These are phyloP conservation scores for Noturus placidus DNA, from an alignment of 2,113 vertebrate species.

Conservation along the genomic window DNA sequence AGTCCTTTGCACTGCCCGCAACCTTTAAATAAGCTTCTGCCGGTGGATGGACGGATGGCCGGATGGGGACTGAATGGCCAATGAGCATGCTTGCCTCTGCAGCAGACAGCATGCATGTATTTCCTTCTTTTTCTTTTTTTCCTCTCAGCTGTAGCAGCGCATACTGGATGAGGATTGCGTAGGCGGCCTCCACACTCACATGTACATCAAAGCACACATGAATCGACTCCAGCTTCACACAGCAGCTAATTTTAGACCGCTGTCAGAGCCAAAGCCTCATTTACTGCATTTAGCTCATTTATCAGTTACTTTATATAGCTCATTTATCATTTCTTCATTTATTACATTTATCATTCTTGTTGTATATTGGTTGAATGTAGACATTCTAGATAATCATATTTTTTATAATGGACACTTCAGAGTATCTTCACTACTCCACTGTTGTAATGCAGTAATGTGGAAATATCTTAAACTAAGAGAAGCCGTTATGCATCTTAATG, in stretches of 20 bases:
- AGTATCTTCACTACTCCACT: neutral
- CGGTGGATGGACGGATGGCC: neutral
- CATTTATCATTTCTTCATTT: constrained; percentile 13
- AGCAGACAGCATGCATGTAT: constrained; percentile 57
- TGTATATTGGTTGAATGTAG: neutral
- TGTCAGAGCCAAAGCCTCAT: constrained; percentile 32
- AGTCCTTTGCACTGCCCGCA: neutral
- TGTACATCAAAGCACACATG: constrained; percentile 64
- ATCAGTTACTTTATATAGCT: constrained; percentile 29
- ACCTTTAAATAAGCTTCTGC: neutral
- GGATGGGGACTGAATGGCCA: constrained; percentile 44
- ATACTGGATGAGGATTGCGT: constrained; percentile 57
- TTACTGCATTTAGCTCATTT: constrained; percentile 28
- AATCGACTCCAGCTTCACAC: constrained; percentile 60
- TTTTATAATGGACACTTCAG: neutral
- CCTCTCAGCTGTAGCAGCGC: constrained; percentile 44
- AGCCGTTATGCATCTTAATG: neutral
- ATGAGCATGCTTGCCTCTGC: constrained; percentile 55
- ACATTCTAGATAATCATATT: neutral
- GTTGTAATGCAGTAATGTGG: neutral
- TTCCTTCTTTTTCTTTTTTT: constrained; percentile 14
- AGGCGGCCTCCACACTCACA: constrained; percentile 64
- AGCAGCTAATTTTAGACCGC: constrained; percentile 61
- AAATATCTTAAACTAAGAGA: neutral
- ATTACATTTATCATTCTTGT: neutral